Percentiles rank a stretch among this genome's conserved stretches.
phyloP scores from a whole-genome alignment of 2,113 vertebrate genomes.

The Chinchilla lanigera region DNA sequence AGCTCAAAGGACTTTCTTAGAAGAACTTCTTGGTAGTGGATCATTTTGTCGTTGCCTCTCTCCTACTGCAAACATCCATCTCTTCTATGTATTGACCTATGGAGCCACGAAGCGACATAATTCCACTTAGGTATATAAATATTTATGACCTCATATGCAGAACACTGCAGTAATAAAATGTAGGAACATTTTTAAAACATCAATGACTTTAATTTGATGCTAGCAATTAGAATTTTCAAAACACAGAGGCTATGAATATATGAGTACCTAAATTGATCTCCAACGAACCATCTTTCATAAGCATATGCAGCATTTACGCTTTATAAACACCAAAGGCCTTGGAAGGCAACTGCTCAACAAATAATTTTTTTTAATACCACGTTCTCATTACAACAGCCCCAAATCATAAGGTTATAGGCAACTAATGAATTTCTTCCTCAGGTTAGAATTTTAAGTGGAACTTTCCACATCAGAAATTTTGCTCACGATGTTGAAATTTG shows the following conservation, averaged over 20 bases:
- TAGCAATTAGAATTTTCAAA: slow-evolving; percentile 77
- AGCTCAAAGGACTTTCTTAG: not conserved
- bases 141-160: slow-evolving; percentile 21
- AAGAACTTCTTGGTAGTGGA: not conserved
- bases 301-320: slow-evolving; percentile 53
- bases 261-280: slow-evolving; percentile 67
- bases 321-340: slow-evolving; percentile 72
- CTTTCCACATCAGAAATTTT: slow-evolving; percentile 54
- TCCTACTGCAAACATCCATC: slow-evolving; percentile 51
- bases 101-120: slow-evolving; percentile 13
- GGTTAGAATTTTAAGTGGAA: slow-evolving; percentile 70
- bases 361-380: slow-evolving; percentile 57
- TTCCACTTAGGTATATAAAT: slow-evolving; percentile 63
- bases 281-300: slow-evolving; percentile 43
- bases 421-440: slow-evolving; percentile 69
- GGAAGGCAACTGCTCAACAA: slow-evolving; percentile 67
- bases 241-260: slow-evolving; percentile 69
- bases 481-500: slow-evolving; percentile 65
- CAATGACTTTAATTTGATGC: slow-evolving; percentile 54
- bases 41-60: not conserved
- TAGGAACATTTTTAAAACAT: slow-evolving; percentile 66
- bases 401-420: slow-evolving; percentile 45
- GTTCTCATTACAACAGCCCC: slow-evolving; percentile 58
- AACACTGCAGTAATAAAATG: slow-evolving; percentile 49
- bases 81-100: slow-evolving; percentile 41